A percentile compares a stretch with the other conserved stretches of the same genome.
Conservation (phyloP, 2,797 vertebrate genomes). For the Catamblyrhynchus diadema region DNA sequence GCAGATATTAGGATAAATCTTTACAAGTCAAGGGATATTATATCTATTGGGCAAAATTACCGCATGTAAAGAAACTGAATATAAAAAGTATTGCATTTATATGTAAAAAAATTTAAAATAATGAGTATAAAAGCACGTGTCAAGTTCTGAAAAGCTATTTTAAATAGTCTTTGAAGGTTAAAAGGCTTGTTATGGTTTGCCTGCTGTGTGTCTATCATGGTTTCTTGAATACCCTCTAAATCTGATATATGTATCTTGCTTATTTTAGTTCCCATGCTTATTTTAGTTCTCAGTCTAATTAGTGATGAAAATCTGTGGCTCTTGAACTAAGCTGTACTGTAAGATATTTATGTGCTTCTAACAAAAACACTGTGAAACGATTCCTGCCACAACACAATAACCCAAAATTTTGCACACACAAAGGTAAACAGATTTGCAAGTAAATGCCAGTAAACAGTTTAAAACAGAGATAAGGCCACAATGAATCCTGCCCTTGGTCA, state of each 20-base stretch:
- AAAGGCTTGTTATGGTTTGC: conserved; percentile 35
- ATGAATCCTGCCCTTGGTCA: conserved; percentile 77
- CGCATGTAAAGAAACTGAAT: conserved; percentile 54
- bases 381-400: conserved; percentile 32
- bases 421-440: conserved; percentile 65
- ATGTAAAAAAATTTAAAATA: conserved; percentile 65
- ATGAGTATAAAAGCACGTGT: conserved; percentile 48
- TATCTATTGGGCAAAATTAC: conserved; percentile 54
- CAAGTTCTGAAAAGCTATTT: conserved; percentile 48
- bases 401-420: conserved; percentile 28
- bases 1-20: conserved; percentile 40
- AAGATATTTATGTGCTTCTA: conserved; percentile 24
- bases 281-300: conserved; percentile 34
- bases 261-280: conserved; percentile 11
- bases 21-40: conserved; percentile 37
- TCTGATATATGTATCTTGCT: background rate
- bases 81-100: conserved; percentile 63
- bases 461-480: conserved; percentile 80
- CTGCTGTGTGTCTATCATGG: background rate
- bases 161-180: conserved; percentile 34
- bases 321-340: conserved; percentile 11
- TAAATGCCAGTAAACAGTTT: conserved; percentile 72
- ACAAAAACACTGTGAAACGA: conserved; percentile 51
- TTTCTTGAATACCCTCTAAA: conserved; percentile 28
- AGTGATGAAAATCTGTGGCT: conserved; percentile 43